phyloP scores from a whole-genome alignment of 2,113 vertebrate genomes.

The Thoracochromis brauschi region DNA sequence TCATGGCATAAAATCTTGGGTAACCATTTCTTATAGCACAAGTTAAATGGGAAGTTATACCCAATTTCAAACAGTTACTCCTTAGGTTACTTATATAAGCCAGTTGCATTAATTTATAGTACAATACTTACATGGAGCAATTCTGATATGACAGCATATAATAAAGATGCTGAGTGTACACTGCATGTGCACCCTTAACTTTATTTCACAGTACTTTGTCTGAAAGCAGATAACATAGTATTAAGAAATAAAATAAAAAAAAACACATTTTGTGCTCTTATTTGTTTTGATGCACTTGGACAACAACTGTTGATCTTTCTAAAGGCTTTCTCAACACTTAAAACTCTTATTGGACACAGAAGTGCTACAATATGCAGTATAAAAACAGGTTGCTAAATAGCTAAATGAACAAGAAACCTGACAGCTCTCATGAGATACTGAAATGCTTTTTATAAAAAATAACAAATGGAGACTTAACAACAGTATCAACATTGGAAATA shows the following conservation, averaged over 20 bases:
- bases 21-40: neutral
- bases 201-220: constrained; percentile 78
- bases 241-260: constrained; percentile 63
- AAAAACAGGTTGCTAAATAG: constrained; percentile 72
- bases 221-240: constrained; percentile 77
- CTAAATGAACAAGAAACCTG: constrained; percentile 72
- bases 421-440: constrained; percentile 69
- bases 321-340: constrained; percentile 67
- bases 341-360: constrained; percentile 70
- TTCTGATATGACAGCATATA: neutral
- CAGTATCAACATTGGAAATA: constrained; percentile 65
- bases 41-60: neutral
- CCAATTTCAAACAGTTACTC: neutral
- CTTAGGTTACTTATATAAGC: neutral
- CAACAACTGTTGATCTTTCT: constrained; percentile 60
- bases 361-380: constrained; percentile 81
- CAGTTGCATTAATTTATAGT: neutral
- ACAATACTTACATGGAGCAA: neutral
- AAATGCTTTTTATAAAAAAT: constrained; percentile 67
- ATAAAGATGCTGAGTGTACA: constrained; percentile 49
- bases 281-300: constrained; percentile 72
- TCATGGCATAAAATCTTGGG: neutral
- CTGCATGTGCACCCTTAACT: constrained; percentile 69
- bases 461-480: constrained; percentile 64
- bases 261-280: constrained; percentile 74